phyloP scores from a whole-genome alignment of 2,113 vertebrate genomes.

The Marmota monax region DNA sequence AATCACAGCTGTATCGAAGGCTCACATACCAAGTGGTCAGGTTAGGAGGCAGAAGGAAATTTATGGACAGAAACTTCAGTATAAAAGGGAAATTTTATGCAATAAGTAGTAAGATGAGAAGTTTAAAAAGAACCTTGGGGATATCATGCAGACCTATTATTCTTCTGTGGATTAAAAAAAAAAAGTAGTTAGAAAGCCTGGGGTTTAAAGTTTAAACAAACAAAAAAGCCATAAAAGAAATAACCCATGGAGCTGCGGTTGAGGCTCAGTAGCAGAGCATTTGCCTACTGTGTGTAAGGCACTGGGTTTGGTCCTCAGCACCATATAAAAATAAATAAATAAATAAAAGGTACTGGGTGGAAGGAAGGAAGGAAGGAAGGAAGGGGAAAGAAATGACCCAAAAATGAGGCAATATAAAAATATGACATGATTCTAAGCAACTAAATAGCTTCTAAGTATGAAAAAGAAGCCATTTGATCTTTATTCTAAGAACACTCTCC shows the following conservation, averaged over 20 bases:
- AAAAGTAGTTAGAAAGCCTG: background rate
- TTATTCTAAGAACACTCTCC: background rate
- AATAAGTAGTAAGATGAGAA: background rate
- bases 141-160: background rate
- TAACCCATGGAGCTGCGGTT: background rate
- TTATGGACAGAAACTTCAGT: background rate
- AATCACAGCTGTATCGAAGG: background rate
- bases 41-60: background rate
- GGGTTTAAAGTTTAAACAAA: background rate
- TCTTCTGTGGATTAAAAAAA: background rate
- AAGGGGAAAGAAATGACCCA: background rate
- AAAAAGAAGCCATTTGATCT: background rate
- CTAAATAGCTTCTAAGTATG: background rate
- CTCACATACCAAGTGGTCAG: background rate
- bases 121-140: background rate
- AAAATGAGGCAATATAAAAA: slow-evolving; percentile 25
- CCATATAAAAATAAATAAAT: too few species aligned
- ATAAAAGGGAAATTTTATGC: background rate
- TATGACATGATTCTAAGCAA: slow-evolving; percentile 16
- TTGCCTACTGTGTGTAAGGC: too few species aligned
- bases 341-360: too few species aligned
- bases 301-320: too few species aligned
- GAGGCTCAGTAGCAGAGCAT: too few species aligned
- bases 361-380: too few species aligned
- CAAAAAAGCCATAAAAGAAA: background rate